phyloP scores from a whole-genome alignment of 2,888 invertebrate species.

The Brenthis hecate region DNA sequence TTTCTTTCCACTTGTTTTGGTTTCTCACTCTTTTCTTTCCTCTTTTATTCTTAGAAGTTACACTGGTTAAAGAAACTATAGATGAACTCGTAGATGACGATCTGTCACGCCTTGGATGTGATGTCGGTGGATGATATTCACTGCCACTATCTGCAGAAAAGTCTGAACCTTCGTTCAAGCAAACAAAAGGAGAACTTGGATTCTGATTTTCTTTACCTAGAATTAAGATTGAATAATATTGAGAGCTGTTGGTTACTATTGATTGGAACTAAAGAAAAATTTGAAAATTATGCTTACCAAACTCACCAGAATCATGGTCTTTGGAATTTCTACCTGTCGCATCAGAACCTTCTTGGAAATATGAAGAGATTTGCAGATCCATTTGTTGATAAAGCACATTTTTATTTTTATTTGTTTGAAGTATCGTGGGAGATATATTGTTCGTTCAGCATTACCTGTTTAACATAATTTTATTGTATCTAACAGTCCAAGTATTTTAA shows the following conservation, averaged over 20 bases:
- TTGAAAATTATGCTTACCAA: background rate
- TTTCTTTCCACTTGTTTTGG: constrained; percentile 4
- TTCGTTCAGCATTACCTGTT: no score
- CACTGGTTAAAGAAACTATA: background rate
- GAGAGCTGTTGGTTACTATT: background rate
- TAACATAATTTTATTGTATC: no score
- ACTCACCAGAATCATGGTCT: background rate
- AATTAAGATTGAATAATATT: background rate
- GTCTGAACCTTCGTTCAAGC: background rate
- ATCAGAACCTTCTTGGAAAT: background rate
- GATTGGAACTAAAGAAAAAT: background rate
- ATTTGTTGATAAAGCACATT: background rate
- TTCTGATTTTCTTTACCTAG: constrained; percentile 3
- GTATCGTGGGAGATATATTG: no score
- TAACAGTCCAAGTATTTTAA: background rate
- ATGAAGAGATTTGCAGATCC: background rate
- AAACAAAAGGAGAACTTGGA: background rate
- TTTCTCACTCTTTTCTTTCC: constrained; percentile 3
- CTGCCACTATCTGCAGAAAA: background rate
- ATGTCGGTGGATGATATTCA: background rate
- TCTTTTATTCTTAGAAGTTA: background rate
- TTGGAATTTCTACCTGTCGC: background rate
- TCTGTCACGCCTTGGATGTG: background rate
- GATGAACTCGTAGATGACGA: background rate
- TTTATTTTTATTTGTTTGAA: no score